phyloP scores from a whole-genome alignment of 35 echinoderm and acorn worm species.

The Strongylocentrotus purpuratus region DNA sequence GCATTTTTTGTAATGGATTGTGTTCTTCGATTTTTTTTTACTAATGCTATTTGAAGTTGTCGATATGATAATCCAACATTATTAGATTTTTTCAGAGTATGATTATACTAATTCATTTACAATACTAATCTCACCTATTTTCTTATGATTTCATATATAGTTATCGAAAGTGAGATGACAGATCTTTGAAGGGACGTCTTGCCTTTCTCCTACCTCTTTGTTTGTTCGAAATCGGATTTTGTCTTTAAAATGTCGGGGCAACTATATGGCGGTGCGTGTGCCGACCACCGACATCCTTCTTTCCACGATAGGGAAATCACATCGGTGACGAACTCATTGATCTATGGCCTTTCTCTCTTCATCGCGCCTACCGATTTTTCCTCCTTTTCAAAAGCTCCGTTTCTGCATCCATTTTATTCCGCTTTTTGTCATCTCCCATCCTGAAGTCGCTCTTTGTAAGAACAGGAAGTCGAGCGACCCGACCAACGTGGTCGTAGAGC shows the following conservation, averaged over 20 bases:
- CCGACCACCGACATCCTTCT: background rate
- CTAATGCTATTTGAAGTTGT: too few species aligned
- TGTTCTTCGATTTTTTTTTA: too few species aligned
- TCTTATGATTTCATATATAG: too few species aligned
- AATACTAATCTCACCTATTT: too few species aligned
- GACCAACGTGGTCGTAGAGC: background rate
- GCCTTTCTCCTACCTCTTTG: too few species aligned
- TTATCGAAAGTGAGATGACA: too few species aligned
- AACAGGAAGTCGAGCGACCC: background rate
- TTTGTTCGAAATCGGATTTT: background rate
- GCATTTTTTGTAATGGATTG: too few species aligned
- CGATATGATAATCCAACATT: too few species aligned
- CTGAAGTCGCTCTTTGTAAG: background rate
- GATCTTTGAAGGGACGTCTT: too few species aligned
- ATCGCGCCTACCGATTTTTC: background rate
- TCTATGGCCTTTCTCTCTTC: constrained; percentile 10
- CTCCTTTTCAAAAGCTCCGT: background rate
- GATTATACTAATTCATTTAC: too few species aligned
- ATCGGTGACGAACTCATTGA: constrained; percentile 15
- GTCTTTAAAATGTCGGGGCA: background rate
- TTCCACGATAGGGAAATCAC: background rate
- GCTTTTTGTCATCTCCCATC: background rate
- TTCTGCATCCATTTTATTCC: background rate
- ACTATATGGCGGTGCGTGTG: background rate
- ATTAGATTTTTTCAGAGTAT: too few species aligned